Base-by-base conservation (phyloP, 2,113 vertebrate genomes). In the Noturus placidus region DNA sequence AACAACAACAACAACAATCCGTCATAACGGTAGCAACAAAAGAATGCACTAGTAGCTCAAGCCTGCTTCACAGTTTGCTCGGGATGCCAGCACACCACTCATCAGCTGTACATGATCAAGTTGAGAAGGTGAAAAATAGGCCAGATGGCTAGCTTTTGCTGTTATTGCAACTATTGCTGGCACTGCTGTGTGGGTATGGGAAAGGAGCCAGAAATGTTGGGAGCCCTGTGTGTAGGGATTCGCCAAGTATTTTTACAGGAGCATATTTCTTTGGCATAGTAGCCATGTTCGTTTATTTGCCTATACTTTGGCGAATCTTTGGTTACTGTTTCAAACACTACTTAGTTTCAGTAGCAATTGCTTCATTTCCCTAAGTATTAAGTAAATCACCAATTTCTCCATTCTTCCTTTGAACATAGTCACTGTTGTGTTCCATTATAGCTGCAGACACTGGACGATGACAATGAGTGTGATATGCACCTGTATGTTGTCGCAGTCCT, bases 91-190 rank as follows among this genome's bases (percentile, higher is more conserved):
- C 78, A 80, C 33, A 22, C 52, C 52, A 1, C n/a, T 79, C 7
- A 4, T 80, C 54, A 35, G 78, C 52, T 35, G 54, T 57, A 22
- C n/a, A 35, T 59, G 56, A 56, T 81, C 50, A 13, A 30, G 54
- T 57, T 9, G 2, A 57, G 54, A 81, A 59, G 54, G 56, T 81
- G 79, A 81, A 81, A 81, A 46, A 38, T 38, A 22, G n/a, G 52
- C 79, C 79, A 59, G 79, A 59, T 81, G 54, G 33, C 38, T 25
- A 81, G 19, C 56, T 38, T 81, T 81, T 81, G 79, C 79, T 25
- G 79, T 59, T 81, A 59, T 25, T 81, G 30, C 79, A 81, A 11
- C 54, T 81, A 59, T 59, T 38, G 30, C 56, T 81, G 79, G 56
- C 30, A 81, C 33, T 22, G 79, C 54, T 79, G 19, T 81, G 79